Percentiles rank a stretch among this genome's conserved stretches.
These are phyloP conservation scores for Callyntrura guangdongensis DNA, from an alignment of 2,888 invertebrate genomes.

Conservation along the genomic window DNA sequence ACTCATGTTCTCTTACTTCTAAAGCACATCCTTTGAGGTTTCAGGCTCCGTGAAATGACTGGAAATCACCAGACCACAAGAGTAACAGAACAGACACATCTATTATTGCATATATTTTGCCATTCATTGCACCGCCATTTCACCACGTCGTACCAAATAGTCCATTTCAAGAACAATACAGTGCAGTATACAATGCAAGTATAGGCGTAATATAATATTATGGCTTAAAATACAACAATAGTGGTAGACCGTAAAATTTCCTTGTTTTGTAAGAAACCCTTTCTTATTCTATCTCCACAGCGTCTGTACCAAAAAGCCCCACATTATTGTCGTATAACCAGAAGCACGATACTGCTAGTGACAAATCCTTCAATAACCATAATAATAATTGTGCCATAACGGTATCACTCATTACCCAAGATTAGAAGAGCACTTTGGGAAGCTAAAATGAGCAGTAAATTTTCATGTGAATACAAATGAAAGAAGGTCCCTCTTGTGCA, in stretches of 20 bases:
- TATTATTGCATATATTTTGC: not conserved
- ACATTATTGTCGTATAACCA: not conserved
- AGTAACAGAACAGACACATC: too few relatives aligned
- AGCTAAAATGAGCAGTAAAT: conserved; percentile 34
- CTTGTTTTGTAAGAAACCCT: not conserved
- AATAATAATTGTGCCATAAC: conserved; percentile 62
- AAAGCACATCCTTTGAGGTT: too few relatives aligned
- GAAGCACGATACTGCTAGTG: conserved; percentile 32
- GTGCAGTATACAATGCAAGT: not conserved
- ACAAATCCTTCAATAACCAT: conserved; percentile 72
- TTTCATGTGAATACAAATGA: conserved; percentile 28
- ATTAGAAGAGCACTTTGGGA: conserved; percentile 61
- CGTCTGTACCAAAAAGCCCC: not conserved
- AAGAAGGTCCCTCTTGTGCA: not conserved
- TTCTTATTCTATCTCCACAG: not conserved
- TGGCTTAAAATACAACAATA: not conserved
- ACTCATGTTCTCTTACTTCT: too few relatives aligned
- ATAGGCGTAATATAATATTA: too few relatives aligned
- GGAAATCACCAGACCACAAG: too few relatives aligned
- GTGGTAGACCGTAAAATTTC: not conserved
- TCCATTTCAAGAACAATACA: not conserved
- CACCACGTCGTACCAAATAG: not conserved
- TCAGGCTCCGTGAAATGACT: too few relatives aligned
- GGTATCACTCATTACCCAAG: conserved; percentile 62
- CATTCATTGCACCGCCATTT: not conserved